Conservation (phyloP, 2,888 invertebrate species). For the Eristalis arbustorum region DNA sequence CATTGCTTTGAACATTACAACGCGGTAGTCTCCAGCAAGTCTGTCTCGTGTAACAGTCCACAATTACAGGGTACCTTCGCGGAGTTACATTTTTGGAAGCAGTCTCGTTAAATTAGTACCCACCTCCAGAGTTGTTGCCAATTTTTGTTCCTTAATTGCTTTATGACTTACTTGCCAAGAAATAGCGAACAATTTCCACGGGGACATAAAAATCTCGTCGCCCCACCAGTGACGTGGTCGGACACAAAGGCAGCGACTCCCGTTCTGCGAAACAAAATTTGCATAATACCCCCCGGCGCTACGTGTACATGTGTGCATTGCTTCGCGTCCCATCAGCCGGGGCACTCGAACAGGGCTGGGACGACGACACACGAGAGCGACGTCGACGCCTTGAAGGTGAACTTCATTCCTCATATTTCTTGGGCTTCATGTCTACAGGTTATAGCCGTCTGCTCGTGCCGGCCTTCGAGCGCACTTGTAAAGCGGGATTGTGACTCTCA, state of each 20-base stretch:
- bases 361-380: too few species aligned
- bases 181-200: neutral
- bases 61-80: neutral
- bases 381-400: neutral
- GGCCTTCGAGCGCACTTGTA: conserved; percentile 25
- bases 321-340: neutral
- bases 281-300: conserved; percentile 34
- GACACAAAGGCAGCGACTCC: neutral
- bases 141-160: conserved; percentile 40
- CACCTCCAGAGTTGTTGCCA: conserved; percentile 27
- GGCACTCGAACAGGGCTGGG: neutral
- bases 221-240: neutral
- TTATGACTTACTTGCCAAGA: conserved; percentile 36
- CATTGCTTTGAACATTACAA: neutral
- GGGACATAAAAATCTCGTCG: conserved; percentile 21
- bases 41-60: neutral
- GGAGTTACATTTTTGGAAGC: neutral
- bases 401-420: neutral
- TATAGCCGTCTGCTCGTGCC: neutral
- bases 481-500: conserved; percentile 16
- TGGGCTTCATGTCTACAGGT: neutral
- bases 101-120: conserved; percentile 30
- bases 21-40: neutral
- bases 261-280: conserved; percentile 33
- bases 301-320: neutral